Percentiles rank a stretch among this genome's conserved stretches.
These are phyloP conservation scores for Isoperla grammatica DNA, from an alignment of 2,888 invertebrate species.

Conservation along the genomic window DNA sequence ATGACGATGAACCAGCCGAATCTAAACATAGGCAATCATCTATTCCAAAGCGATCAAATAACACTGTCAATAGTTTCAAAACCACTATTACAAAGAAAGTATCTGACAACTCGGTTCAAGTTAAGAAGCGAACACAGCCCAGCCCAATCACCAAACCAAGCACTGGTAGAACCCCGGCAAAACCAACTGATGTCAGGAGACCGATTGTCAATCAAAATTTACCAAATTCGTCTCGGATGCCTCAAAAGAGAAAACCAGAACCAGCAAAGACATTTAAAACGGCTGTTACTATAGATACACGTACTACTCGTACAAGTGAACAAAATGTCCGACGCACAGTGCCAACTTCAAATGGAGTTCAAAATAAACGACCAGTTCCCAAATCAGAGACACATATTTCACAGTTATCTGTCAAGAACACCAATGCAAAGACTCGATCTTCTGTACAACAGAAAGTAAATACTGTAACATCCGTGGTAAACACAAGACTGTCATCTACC, in stretches of 20 bases:
- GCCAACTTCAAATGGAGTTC: neutral
- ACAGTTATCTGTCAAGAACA: constrained; percentile 24
- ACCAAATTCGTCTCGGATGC: neutral
- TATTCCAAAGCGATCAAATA: neutral
- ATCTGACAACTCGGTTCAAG: neutral
- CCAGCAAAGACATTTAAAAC: constrained; percentile 1
- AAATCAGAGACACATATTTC: constrained; percentile 24
- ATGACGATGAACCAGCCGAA: constrained; percentile 38
- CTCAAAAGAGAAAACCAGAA: neutral
- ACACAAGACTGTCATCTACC: neutral
- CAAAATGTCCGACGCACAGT: constrained; percentile 9
- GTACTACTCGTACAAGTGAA: constrained; percentile 18
- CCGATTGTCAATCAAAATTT: neutral
- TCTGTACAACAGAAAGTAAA: neutral
- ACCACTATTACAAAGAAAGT: no score
- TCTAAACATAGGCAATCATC: neutral
- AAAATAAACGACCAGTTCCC: constrained; percentile 14
- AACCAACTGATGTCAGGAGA: neutral
- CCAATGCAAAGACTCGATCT: constrained; percentile 3
- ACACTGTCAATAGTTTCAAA: no score
- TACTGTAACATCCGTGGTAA: neutral
- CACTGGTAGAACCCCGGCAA: no score
- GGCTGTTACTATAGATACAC: constrained; percentile 1
- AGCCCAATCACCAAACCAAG: neutral
- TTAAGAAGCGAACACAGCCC: neutral